Base-by-base conservation (phyloP, 2,113 vertebrate species). In the Tringa solitaria region DNA sequence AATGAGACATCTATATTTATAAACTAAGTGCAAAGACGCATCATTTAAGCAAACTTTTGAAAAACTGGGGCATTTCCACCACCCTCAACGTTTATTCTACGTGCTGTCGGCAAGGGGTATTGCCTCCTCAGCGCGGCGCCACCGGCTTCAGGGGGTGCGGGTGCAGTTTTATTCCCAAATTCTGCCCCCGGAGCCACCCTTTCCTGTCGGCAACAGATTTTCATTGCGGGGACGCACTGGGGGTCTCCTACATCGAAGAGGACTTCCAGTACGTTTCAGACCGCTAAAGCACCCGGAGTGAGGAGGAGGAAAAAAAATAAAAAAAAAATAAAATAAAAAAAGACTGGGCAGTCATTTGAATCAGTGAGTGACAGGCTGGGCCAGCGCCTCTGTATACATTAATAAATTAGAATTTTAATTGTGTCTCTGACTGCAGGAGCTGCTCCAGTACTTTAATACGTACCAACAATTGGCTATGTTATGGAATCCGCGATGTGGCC, bases 341-440 rank as follows among this genome's bases (percentile, higher is more conserved):
- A 97, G 96, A 97, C 98, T 96, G 98, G 98, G 97, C 98, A 98
- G 98, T 99, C 98, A 98, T 98, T 99, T 99, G 98, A 98, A 98
- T 98, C 98, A 96, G 98, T 98, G 99, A 99, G 98, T 99, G 99
- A 99, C 99, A 99, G 99, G 98, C 98, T 98, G 98, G 99, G 98
- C 99, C 96, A 98, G 98, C 97, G 98, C 98, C 98, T 98, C 98
- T 98, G 99, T 99, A 99, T 99, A 99, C 99, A 99, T 99, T 99
- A 99, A 99, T 99, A 99, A 99, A 99, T 99, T 99, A 99, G 98
- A 99, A 99, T 99, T 99, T 99, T 99, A 99, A 99, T 99, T 99
- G 98, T 97, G 98, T 98, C 99, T 99, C 99, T 99, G 98, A 99
- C 98, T 99, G 98, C 98, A 97, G 98, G 98, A 99, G 98, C 98